Percentiles rank a stretch among this genome's conserved stretches.
phyloP scores from a whole-genome alignment of 2,888 invertebrate genomes.

The Dichetophora obliterata region DNA sequence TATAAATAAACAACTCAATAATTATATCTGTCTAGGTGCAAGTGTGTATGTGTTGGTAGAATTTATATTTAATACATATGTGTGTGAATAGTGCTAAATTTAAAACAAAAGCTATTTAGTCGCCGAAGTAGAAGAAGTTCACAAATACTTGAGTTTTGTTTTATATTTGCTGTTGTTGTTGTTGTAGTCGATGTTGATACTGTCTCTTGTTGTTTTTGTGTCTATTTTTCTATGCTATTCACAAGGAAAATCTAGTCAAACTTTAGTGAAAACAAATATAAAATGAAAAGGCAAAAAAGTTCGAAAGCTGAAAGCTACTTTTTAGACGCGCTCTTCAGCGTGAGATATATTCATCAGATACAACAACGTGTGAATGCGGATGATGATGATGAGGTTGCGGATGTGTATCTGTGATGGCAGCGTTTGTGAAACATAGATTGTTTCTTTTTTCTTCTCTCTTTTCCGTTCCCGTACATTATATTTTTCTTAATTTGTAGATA shows the following conservation, averaged over 20 bases:
- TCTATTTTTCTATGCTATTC: neutral
- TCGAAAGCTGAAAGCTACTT: neutral
- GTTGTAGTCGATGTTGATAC: slow-evolving; percentile 20
- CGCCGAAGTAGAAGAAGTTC: slow-evolving; percentile 61
- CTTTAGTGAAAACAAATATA: neutral
- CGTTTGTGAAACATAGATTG: slow-evolving; percentile 27
- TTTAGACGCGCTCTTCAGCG: neutral
- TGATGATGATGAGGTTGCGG: slow-evolving; percentile 6
- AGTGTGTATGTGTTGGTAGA: neutral
- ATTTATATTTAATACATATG: slow-evolving; percentile 7
- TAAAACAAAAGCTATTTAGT: slow-evolving; percentile 66
- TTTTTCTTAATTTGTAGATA: slow-evolving; percentile 51
- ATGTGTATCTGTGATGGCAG: slow-evolving; percentile 6
- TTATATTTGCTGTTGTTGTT: neutral
- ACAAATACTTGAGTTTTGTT: slow-evolving; percentile 50
- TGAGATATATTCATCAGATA: slow-evolving; percentile 22
- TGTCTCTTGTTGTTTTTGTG: neutral
- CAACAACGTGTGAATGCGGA: slow-evolving; percentile 11
- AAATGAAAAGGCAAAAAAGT: neutral
- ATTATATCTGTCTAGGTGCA: neutral
- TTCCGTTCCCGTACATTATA: slow-evolving; percentile 2
- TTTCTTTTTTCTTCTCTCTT: neutral
- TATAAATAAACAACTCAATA: neutral
- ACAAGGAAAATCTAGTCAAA: neutral
- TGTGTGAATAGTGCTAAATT: slow-evolving; percentile 57